Percentiles rank a stretch among this genome's conserved stretches.
phyloP scores from a whole-genome alignment of 2,797 vertebrate genomes.

The Mustela erminea region DNA sequence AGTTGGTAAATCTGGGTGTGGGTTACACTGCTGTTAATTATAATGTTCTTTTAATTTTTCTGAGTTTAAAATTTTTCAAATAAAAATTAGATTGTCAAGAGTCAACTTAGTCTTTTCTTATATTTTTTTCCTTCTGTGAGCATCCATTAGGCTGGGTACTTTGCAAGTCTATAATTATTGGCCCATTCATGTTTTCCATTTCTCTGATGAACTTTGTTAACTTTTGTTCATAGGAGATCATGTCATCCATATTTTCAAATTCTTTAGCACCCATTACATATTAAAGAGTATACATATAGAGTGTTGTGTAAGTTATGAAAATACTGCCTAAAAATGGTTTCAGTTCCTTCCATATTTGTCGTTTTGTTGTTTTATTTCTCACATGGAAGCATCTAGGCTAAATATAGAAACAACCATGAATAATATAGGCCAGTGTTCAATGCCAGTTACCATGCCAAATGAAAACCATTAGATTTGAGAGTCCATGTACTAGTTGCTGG shows the following conservation, averaged over 20 bases:
- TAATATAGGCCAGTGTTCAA: neutral
- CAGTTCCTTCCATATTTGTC: neutral
- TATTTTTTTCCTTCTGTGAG: neutral
- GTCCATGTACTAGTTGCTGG: neutral
- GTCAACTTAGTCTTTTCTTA: neutral
- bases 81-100: conserved; percentile 1
- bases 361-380: conserved; percentile 22
- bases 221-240: neutral
- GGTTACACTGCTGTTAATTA: neutral
- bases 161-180: neutral
- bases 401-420: neutral
- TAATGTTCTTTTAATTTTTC: neutral
- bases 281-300: neutral
- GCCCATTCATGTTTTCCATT: neutral
- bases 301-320: neutral
- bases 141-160: neutral
- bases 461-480: neutral
- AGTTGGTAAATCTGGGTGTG: neutral
- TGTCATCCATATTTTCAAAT: neutral
- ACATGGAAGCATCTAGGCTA: neutral
- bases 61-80: conserved; percentile 32
- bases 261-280: neutral
- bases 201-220: conserved; percentile 6
- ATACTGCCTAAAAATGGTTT: neutral
- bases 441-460: neutral